Percentiles rank a stretch among this genome's conserved stretches.
Conservation (phyloP, 2,113 vertebrate species). For the Ptychochromis oligacanthus region DNA sequence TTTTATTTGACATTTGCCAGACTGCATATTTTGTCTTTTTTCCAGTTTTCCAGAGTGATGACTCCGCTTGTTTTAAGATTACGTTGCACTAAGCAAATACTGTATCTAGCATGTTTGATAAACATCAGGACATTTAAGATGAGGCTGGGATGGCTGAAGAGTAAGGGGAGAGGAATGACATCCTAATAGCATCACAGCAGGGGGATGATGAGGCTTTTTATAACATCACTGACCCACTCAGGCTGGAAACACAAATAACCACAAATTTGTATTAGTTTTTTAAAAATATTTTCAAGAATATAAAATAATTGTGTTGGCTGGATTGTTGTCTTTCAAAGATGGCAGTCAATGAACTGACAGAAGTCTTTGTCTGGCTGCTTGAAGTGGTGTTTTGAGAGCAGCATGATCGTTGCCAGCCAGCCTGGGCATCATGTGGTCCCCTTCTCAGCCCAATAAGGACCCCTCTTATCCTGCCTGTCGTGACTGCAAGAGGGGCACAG, state of each 20-base stretch:
- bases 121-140: background rate
- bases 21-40: background rate
- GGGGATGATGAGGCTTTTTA: background rate
- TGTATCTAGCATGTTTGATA: conserved; percentile 3
- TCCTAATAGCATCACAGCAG: background rate
- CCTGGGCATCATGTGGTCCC: conserved; percentile 54
- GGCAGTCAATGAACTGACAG: conserved; percentile 3
- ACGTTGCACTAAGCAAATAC: background rate
- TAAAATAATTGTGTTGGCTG: background rate
- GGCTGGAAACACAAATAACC: background rate
- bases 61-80: background rate
- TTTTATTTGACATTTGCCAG: background rate
- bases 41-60: background rate
- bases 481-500: conserved; percentile 78
- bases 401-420: conserved; percentile 52
- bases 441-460: conserved; percentile 61
- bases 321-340: background rate
- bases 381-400: conserved; percentile 28
- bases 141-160: background rate
- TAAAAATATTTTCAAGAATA: background rate
- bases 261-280: background rate
- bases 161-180: background rate
- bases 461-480: conserved; percentile 52
- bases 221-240: background rate
- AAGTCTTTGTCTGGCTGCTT: conserved; percentile 9